Evolutionary conservation across 2,797 vertebrate genomes (phyloP).

Genomic region (Ammospiza maritima): DNA sequence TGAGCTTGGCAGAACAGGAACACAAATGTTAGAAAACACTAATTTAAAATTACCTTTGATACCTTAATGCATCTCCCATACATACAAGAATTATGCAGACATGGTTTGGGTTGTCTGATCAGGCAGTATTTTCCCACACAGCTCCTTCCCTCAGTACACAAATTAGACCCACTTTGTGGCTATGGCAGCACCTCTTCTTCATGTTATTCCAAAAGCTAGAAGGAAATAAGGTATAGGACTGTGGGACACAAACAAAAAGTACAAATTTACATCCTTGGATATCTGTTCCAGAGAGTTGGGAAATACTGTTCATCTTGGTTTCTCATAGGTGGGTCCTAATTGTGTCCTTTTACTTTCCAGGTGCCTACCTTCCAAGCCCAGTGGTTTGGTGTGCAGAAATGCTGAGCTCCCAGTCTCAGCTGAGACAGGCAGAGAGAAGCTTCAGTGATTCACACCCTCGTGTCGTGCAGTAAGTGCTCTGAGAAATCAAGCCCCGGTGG

Average conservation of each 20-base stretch:
- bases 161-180: background rate
- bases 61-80: background rate
- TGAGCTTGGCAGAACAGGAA: background rate
- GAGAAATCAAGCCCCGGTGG: background rate
- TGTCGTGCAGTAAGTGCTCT: background rate
- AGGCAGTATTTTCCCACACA: background rate
- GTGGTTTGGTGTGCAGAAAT: background rate
- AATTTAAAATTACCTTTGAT: conserved; percentile 7
- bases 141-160: background rate
- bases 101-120: background rate
- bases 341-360: background rate
- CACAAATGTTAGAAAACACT: background rate
- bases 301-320: background rate
- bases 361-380: background rate
- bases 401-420: background rate
- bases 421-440: background rate
- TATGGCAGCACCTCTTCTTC: background rate
- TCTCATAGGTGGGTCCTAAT: background rate
- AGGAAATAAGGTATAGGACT: background rate
- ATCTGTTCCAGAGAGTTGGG: background rate
- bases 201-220: background rate
- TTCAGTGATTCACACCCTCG: background rate
- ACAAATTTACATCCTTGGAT: background rate
- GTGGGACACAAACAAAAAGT: background rate
- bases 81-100: background rate